These are phyloP conservation scores for Channa striata DNA, from an alignment of 2,797 vertebrate species.

Conservation along the genomic window DNA sequence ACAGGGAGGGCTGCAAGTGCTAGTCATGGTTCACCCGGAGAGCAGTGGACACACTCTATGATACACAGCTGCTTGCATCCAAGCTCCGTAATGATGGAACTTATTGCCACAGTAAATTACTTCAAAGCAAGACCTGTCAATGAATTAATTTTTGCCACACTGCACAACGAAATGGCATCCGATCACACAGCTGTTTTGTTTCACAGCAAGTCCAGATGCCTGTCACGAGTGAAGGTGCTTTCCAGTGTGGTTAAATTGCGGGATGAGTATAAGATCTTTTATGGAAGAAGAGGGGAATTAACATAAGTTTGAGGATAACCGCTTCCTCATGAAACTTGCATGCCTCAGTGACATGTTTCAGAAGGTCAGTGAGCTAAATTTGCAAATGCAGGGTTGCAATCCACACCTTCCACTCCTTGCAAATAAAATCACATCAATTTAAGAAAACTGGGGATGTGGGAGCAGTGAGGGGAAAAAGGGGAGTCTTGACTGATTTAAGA, in stretches of 20 bases:
- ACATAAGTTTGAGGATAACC: background rate
- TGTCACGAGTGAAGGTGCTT: slow-evolving; percentile 4
- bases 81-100: background rate
- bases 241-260: slow-evolving; percentile 1
- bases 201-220: background rate
- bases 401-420: slow-evolving; percentile 32
- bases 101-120: background rate
- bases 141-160: background rate
- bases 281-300: slow-evolving; percentile 13
- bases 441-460: slow-evolving; percentile 22
- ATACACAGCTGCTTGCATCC: background rate
- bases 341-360: slow-evolving; percentile 43
- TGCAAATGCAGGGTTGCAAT: slow-evolving; percentile 28
- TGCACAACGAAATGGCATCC: background rate
- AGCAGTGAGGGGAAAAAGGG: slow-evolving; percentile 13
- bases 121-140: background rate
- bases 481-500: slow-evolving; percentile 26
- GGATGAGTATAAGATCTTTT: slow-evolving; percentile 1
- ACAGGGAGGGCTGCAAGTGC: background rate
- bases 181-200: slow-evolving; percentile 4
- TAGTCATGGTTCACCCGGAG: background rate
- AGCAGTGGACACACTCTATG: background rate
- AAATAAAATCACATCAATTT: slow-evolving; percentile 27
- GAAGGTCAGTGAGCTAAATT: slow-evolving; percentile 38
- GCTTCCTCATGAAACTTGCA: slow-evolving; percentile 37